Percentiles rank a stretch among this genome's conserved stretches.
phyloP scores from a whole-genome alignment of 1,140 invertebrate genomes.

The Pseudomyrmex pallidus region DNA sequence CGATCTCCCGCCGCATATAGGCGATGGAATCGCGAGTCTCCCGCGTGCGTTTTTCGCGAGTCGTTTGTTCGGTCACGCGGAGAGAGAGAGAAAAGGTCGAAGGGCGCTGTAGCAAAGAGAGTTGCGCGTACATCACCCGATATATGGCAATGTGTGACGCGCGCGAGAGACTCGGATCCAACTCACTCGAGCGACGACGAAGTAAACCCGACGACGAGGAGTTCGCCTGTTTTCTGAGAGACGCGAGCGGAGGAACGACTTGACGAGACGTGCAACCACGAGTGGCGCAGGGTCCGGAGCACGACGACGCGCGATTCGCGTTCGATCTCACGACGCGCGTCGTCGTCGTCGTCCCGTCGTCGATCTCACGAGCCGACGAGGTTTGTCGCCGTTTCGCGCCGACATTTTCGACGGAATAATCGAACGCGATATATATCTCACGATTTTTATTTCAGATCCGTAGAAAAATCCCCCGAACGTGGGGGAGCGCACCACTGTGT shows the following conservation, averaged over 20 bases:
- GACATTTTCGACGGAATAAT: no score
- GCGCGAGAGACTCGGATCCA: neutral
- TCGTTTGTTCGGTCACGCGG: neutral
- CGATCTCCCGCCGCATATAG: neutral
- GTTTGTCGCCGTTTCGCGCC: neutral
- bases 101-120: neutral
- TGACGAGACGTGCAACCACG: constrained; percentile 30
- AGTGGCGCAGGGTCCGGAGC: constrained; percentile 29
- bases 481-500: constrained; percentile 3
- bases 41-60: neutral
- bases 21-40: neutral
- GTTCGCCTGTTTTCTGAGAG: neutral
- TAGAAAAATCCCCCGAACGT: neutral
- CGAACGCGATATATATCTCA: neutral
- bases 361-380: neutral
- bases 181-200: neutral
- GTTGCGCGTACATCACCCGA: constrained; percentile 24
- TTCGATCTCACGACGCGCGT: constrained; percentile 31
- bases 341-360: neutral
- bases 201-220: neutral
- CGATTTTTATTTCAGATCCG: neutral
- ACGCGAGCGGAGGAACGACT: neutral
- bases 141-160: neutral
- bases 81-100: neutral
- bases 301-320: constrained; percentile 35